These are phyloP conservation scores for Ageneiosus marmoratus DNA, from an alignment of 2,113 vertebrate genomes.

Conservation along the genomic window DNA sequence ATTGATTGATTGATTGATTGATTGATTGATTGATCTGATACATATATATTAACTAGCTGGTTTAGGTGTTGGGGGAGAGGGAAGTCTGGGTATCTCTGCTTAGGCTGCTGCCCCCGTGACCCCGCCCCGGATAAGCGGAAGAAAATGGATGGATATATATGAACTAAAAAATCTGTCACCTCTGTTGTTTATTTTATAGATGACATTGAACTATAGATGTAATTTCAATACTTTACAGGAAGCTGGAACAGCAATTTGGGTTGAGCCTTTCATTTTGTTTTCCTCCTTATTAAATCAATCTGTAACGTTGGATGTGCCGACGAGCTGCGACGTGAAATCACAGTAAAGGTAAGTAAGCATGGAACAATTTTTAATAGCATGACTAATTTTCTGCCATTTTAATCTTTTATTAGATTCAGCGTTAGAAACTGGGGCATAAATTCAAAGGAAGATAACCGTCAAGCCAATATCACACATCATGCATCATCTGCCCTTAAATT, in stretches of 20 bases:
- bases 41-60: too few relatives aligned
- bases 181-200: neutral
- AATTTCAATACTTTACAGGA: neutral
- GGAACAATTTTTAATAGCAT: neutral
- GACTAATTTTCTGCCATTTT: constrained; percentile 11
- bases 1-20: too few relatives aligned
- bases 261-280: neutral
- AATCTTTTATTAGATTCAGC: neutral
- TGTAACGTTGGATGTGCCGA: neutral
- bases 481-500: neutral
- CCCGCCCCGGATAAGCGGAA: too few relatives aligned
- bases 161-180: neutral
- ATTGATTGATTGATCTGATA: too few relatives aligned
- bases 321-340: neutral
- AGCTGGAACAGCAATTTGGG: neutral
- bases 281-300: neutral
- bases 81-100: too few relatives aligned
- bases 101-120: too few relatives aligned
- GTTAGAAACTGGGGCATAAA: neutral
- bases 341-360: neutral
- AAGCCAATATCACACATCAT: constrained; percentile 14
- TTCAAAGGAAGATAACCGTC: neutral
- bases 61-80: too few relatives aligned
- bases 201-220: neutral
- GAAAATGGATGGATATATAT: too few relatives aligned